Percentiles rank a stretch among this genome's conserved stretches.
These are phyloP conservation scores for Drosophila erecta DNA, from an alignment of 1,140 invertebrate species.

Conservation along the genomic window DNA sequence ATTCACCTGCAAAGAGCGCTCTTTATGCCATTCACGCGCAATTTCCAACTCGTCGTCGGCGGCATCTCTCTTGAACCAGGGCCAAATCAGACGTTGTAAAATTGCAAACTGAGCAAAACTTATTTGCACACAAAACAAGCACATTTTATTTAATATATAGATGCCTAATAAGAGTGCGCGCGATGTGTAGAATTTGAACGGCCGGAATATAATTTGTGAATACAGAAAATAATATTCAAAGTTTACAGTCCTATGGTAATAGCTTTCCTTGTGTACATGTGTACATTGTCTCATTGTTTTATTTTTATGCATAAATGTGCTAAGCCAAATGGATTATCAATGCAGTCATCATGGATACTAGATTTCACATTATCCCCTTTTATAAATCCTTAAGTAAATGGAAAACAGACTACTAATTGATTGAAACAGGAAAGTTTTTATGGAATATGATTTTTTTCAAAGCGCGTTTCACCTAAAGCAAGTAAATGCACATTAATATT, in stretches of 20 bases:
- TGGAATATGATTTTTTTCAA: no score
- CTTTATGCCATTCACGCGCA: conserved; percentile 20
- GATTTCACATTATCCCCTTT: no score
- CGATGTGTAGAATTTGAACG: background rate
- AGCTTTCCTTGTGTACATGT: background rate
- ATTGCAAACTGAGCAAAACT: conserved; percentile 44
- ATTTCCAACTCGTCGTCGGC: conserved; percentile 19
- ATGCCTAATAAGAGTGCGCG: background rate
- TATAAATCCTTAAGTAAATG: no score
- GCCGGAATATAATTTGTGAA: background rate
- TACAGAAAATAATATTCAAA: background rate
- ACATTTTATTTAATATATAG: conserved; percentile 7
- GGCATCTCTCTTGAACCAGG: conserved; percentile 22
- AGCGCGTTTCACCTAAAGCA: background rate
- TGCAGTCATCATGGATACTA: no score
- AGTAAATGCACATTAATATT: background rate
- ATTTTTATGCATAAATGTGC: background rate
- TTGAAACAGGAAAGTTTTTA: no score
- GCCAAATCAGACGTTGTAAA: conserved; percentile 43
- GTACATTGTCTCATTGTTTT: background rate
- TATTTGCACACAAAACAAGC: conserved; percentile 7
- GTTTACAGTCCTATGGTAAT: background rate
- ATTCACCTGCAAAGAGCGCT: background rate
- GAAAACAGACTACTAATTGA: no score
- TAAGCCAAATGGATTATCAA: no score